Percentiles rank a stretch among this genome's conserved stretches.
These are phyloP conservation scores for Dermatophagoides farinae DNA, from an alignment of 1,140 invertebrate genomes.

Conservation along the genomic window DNA sequence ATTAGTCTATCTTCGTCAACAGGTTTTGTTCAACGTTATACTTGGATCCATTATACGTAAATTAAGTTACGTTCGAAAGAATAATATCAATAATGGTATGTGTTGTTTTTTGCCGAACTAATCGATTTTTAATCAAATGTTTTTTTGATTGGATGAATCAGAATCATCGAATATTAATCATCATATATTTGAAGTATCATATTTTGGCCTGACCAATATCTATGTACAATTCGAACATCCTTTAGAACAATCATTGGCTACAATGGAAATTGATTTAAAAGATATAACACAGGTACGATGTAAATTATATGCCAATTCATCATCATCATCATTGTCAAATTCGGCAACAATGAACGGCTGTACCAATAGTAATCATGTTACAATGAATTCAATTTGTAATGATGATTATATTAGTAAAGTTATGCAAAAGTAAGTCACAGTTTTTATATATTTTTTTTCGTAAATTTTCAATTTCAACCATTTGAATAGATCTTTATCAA, in stretches of 20 bases:
- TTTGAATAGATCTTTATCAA: constrained; percentile 33
- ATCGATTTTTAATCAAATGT: background rate
- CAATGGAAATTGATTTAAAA: constrained; percentile 63
- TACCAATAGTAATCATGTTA: background rate
- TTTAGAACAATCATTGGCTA: constrained; percentile 69
- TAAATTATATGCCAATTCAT: constrained; percentile 36
- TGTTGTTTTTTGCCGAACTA: background rate
- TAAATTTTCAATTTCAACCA: constrained; percentile 7
- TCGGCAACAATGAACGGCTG: too few species aligned
- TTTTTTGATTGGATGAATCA: background rate
- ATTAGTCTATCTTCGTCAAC: constrained; percentile 58
- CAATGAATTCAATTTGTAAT: constrained; percentile 23
- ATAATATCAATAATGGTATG: constrained; percentile 46
- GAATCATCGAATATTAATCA: background rate
- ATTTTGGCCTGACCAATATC: constrained; percentile 60
- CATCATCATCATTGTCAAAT: constrained; percentile 21
- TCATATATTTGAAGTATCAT: constrained; percentile 73
- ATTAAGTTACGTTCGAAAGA: constrained; percentile 17
- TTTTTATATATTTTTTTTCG: background rate
- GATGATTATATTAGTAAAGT: constrained; percentile 59
- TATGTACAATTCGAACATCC: constrained; percentile 80
- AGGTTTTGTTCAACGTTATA: constrained; percentile 73
- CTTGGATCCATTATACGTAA: constrained; percentile 65
- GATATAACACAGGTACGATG: constrained; percentile 50
- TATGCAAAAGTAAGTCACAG: constrained; percentile 41